phyloP scores from a whole-genome alignment of 2,797 vertebrate genomes.

The Anguilla marmorata region DNA sequence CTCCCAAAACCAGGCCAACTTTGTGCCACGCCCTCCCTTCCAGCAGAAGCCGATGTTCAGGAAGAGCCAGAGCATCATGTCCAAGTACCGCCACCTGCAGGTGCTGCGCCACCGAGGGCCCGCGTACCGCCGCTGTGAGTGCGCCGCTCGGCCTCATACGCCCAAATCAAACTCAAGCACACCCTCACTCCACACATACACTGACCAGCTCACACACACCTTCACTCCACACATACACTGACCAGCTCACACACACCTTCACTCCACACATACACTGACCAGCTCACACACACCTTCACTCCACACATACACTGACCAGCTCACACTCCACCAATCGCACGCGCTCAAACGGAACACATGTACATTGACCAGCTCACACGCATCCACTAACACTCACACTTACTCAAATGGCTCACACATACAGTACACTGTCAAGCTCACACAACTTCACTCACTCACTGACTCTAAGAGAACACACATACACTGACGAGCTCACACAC shows the following conservation, averaged over 20 bases:
- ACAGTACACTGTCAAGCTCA: too few species aligned
- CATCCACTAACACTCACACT: too few species aligned
- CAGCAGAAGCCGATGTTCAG: slow-evolving; percentile 71
- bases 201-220: background rate
- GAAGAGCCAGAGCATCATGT: slow-evolving; percentile 74
- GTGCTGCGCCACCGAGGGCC: slow-evolving; percentile 60
- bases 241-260: too few species aligned
- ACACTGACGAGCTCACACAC: slow-evolving; percentile 79
- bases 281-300: too few species aligned
- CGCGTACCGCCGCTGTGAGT: slow-evolving; percentile 25
- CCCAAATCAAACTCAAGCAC: background rate
- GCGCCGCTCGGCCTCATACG: slow-evolving; percentile 25
- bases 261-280: too few species aligned
- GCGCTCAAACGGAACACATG: too few species aligned
- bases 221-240: background rate
- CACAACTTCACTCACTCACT: too few species aligned
- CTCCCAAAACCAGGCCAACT: slow-evolving; percentile 58
- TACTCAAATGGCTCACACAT: too few species aligned
- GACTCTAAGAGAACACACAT: too few species aligned
- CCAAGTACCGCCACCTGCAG: slow-evolving; percentile 76
- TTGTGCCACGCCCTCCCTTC: slow-evolving; percentile 66
- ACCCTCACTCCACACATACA: background rate
- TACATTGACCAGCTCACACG: too few species aligned
- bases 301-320: too few species aligned
- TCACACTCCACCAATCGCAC: too few species aligned